These are phyloP conservation scores for Takifugu bimaculatus DNA, from an alignment of 2,113 vertebrate genomes.

Conservation along the genomic window DNA sequence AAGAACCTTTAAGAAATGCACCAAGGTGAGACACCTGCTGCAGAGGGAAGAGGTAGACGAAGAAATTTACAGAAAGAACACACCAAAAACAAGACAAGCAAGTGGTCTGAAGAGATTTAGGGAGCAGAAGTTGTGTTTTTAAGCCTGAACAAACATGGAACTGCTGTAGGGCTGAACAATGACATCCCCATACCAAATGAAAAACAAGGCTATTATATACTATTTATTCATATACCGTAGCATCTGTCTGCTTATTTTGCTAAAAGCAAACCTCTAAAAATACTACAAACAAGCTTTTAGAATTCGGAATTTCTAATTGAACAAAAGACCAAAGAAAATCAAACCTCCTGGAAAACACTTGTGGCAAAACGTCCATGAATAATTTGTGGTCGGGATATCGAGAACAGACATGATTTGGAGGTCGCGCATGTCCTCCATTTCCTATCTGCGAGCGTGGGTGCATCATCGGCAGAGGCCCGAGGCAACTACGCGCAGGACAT, in stretches of 20 bases:
- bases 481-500: conserved; percentile 69
- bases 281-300: conserved; percentile 7
- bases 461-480: conserved; percentile 63
- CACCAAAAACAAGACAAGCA: conserved; percentile 31
- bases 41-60: conserved; percentile 8
- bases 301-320: conserved; percentile 7
- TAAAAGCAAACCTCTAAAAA: not conserved
- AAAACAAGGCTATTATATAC: too few species aligned
- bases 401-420: conserved; percentile 63
- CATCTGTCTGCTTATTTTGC: not conserved
- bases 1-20: too few species aligned
- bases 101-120: not conserved
- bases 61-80: not conserved
- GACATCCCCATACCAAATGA: too few species aligned
- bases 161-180: too few species aligned
- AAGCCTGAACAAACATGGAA: conserved; percentile 3
- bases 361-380: conserved; percentile 57
- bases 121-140: conserved; percentile 12
- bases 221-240: too few species aligned
- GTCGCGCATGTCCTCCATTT: conserved; percentile 64
- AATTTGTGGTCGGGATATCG: conserved; percentile 61
- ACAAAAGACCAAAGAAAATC: conserved; percentile 27
- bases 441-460: conserved; percentile 63
- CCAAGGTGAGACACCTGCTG: too few species aligned
- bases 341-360: conserved; percentile 41